Percentiles rank a stretch among this genome's conserved stretches.
phyloP scores from a whole-genome alignment of 2,797 vertebrate genomes.

The Karalla daura region DNA sequence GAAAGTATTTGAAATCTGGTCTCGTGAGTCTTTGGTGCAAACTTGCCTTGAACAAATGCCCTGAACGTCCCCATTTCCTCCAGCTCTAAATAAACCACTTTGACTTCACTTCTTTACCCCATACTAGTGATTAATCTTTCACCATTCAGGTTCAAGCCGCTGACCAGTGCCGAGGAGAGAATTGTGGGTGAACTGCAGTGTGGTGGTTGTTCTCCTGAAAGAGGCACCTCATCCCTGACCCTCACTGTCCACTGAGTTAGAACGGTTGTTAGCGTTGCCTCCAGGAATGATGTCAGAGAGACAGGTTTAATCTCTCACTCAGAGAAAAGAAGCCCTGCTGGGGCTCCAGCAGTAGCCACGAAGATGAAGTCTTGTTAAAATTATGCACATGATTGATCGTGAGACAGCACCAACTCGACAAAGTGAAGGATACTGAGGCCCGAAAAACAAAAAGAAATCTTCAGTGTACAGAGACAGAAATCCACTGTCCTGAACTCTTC shows the following conservation, averaged over 20 bases:
- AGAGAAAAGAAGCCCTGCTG: constrained; percentile 60
- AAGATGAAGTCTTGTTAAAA: constrained; percentile 74
- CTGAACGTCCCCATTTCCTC: neutral
- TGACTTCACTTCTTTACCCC: no score
- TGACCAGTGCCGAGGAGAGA: constrained; percentile 29
- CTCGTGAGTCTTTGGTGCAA: no score
- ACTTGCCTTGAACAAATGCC: no score
- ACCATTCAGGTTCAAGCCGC: neutral
- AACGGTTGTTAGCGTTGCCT: constrained; percentile 56
- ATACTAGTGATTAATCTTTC: neutral
- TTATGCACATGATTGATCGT: constrained; percentile 73
- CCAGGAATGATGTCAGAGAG: constrained; percentile 65
- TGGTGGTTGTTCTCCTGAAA: constrained; percentile 61
- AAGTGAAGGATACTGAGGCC: constrained; percentile 40
- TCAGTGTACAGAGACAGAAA: constrained; percentile 15
- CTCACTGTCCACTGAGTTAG: constrained; percentile 70
- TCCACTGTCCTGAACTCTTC: neutral
- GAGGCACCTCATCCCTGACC: constrained; percentile 67
- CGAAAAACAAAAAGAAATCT: constrained; percentile 31
- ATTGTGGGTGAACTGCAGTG: constrained; percentile 64
- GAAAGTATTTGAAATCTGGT: neutral
- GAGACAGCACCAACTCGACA: constrained; percentile 46
- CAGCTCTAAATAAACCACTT: neutral
- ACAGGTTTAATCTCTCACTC: constrained; percentile 71
- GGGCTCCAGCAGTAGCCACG: constrained; percentile 52